These are phyloP conservation scores for Melanaphis sacchari DNA, from an alignment of 1,140 invertebrate species.

Conservation along the genomic window DNA sequence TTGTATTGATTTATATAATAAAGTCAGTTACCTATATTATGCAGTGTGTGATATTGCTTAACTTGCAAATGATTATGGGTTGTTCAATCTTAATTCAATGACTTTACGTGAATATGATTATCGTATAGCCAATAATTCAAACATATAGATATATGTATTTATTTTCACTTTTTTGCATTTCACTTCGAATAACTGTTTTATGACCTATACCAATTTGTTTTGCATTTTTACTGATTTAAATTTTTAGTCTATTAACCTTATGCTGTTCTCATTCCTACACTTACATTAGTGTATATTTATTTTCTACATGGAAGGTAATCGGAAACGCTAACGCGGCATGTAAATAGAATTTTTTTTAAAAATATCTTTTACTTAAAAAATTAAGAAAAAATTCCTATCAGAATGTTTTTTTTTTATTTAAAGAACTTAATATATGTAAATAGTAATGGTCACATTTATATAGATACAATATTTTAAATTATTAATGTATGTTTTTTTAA, in stretches of 20 bases:
- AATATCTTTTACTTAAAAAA: neutral
- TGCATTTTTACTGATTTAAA: neutral
- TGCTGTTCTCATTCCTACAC: neutral
- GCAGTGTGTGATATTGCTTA: neutral
- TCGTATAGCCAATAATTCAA: no score
- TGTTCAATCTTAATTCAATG: neutral
- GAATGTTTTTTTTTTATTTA: neutral
- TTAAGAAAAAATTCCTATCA: neutral
- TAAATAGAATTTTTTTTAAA: neutral
- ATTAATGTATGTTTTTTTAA: neutral
- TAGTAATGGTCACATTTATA: neutral
- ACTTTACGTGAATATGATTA: neutral
- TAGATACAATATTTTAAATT: neutral
- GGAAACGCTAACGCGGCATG: neutral
- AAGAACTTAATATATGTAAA: neutral
- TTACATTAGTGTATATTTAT: no score
- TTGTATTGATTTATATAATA: neutral
- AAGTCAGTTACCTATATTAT: neutral
- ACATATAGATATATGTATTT: neutral
- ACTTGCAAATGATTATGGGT: neutral
- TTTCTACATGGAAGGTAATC: no score
- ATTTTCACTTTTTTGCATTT: neutral
- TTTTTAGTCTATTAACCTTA: neutral
- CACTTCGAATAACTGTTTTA: neutral
- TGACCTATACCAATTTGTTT: neutral